Evolutionary conservation across 2,113 vertebrate genomes (phyloP).

Genomic region (Pangasianodon gigas): DNA sequence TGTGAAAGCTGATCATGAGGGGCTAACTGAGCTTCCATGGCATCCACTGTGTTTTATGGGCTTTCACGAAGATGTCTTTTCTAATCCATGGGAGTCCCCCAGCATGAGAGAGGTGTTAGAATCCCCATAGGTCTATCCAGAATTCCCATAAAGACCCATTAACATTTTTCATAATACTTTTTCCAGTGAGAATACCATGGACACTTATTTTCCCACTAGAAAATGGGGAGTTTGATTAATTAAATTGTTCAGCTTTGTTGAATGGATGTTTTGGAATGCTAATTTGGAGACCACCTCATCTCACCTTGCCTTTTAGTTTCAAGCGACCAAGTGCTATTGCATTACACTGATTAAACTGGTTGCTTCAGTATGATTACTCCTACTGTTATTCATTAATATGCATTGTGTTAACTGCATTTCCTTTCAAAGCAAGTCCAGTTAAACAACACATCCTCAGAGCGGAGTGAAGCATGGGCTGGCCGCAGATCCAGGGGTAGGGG

Average conservation of each 20-base stretch:
- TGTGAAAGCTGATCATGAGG: not conserved
- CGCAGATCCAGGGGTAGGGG: conserved; percentile 43
- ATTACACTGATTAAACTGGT: not conserved
- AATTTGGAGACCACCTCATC: not conserved
- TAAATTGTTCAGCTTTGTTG: not conserved
- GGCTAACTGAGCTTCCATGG: not conserved
- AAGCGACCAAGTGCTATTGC: not conserved
- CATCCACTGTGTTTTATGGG: not conserved
- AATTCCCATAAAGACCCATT: not conserved
- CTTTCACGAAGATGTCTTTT: not conserved
- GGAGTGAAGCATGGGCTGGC: conserved; percentile 14
- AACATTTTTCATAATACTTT: not conserved
- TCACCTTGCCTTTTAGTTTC: not conserved
- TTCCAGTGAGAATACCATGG: not conserved
- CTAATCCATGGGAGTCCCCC: not conserved
- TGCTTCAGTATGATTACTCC: not conserved
- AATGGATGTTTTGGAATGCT: not conserved
- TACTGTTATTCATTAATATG: not conserved
- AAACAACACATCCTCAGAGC: conserved; percentile 36
- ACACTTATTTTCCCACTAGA: not conserved
- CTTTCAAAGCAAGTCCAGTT: conserved; percentile 16
- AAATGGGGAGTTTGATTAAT: not conserved
- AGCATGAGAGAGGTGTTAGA: not conserved
- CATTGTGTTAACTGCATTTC: conserved; percentile 18
- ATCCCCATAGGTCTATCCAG: not conserved